phyloP scores from a whole-genome alignment of 1,140 invertebrate genomes.

The Drosophila busckii region DNA sequence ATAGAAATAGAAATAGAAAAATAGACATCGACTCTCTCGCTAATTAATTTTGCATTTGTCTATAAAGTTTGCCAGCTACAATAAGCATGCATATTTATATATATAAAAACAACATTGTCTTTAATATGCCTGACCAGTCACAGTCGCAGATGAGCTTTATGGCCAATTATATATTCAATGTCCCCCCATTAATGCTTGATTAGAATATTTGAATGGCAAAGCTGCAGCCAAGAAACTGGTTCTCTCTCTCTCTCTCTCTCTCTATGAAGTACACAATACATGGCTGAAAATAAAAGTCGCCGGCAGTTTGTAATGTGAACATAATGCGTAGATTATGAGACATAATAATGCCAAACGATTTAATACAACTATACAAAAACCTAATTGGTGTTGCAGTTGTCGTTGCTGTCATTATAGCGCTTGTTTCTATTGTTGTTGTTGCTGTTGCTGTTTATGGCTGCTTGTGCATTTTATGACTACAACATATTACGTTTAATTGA shows the following conservation, averaged over 20 bases:
- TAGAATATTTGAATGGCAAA: conserved; percentile 42
- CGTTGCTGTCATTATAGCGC: too few species aligned
- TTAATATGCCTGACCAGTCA: conserved; percentile 65
- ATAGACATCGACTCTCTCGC: too few species aligned
- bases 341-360: too few species aligned
- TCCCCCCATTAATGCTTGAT: conserved; percentile 56
- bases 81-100: conserved; percentile 10
- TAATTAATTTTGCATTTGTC: conserved; percentile 43
- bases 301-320: conserved; percentile 39
- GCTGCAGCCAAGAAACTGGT: neutral
- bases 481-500: conserved; percentile 67
- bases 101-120: conserved; percentile 29
- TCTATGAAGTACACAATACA: too few species aligned
- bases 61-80: conserved; percentile 39
- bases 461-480: conserved; percentile 50
- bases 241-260: neutral
- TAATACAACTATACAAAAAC: too few species aligned
- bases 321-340: too few species aligned
- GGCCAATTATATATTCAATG: conserved; percentile 75
- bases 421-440: too few species aligned
- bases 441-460: conserved; percentile 37
- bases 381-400: conserved; percentile 54
- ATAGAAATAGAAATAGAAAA: too few species aligned
- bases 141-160: conserved; percentile 64
- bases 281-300: too few species aligned